Percentiles rank a stretch among this genome's conserved stretches.
Evolutionary conservation across 2,797 vertebrate genomes (phyloP).

Genomic region (Oophaga sylvatica): DNA sequence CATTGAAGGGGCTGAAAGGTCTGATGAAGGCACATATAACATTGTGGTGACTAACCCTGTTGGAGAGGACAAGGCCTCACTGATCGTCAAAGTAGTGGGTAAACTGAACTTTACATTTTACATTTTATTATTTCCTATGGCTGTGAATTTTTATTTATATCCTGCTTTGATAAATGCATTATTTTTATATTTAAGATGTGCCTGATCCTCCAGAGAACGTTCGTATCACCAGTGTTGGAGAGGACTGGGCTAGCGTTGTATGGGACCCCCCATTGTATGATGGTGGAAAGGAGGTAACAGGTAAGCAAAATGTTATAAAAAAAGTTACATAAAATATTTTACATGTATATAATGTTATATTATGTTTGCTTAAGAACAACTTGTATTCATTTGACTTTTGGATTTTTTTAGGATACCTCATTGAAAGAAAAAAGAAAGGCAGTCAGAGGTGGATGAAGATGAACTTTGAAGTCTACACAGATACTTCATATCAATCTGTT

Average conservation of each 20-base stretch:
- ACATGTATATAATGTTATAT: background rate
- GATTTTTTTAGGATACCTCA: constrained; percentile 80
- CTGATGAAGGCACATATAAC: constrained; percentile 80
- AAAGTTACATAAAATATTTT: background rate
- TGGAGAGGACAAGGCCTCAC: constrained; percentile 82
- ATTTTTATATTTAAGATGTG: constrained; percentile 75
- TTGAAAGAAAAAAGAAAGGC: constrained; percentile 87
- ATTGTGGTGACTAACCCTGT: constrained; percentile 84
- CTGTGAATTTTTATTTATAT: background rate
- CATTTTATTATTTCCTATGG: background rate
- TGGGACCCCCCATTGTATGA: constrained; percentile 86
- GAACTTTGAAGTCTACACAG: constrained; percentile 85
- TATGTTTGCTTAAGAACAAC: background rate
- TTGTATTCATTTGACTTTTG: background rate
- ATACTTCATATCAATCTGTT: constrained; percentile 81
- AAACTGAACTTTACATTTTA: constrained; percentile 61
- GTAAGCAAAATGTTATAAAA: constrained; percentile 67
- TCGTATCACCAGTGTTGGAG: constrained; percentile 82
- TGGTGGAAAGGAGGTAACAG: constrained; percentile 84
- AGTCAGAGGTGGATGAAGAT: constrained; percentile 88
- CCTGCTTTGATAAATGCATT: background rate
- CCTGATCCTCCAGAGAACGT: constrained; percentile 85
- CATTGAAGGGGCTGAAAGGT: constrained; percentile 83
- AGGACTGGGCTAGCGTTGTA: constrained; percentile 79
- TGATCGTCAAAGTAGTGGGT: constrained; percentile 87